Conservation (phyloP, 1,140 invertebrate genomes). For the Pararge aegeria region DNA sequence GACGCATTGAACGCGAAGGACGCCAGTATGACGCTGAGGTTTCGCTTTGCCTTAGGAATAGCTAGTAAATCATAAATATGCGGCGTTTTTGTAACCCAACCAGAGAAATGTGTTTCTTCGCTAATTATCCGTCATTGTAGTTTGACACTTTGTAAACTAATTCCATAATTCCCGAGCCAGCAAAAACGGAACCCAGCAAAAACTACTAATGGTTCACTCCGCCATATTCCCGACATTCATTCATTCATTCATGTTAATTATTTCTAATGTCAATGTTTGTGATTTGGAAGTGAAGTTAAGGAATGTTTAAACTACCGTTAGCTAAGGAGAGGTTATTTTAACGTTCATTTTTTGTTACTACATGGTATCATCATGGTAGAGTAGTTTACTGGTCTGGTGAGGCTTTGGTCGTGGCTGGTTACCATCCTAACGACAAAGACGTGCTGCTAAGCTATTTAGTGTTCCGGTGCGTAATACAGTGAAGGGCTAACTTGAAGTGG, state of each 20-base stretch:
- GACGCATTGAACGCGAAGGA: too few species aligned
- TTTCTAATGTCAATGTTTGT: constrained; percentile 13
- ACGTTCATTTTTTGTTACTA: too few species aligned
- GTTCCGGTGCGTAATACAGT: too few species aligned
- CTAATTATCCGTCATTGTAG: constrained; percentile 53
- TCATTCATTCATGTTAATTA: constrained; percentile 34
- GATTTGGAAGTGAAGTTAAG: not conserved
- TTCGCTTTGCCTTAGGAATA: not conserved
- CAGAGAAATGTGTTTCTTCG: constrained; percentile 46
- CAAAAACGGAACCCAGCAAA: constrained; percentile 32
- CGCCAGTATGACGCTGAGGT: not conserved
- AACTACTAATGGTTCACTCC: constrained; percentile 13
- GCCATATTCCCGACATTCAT: constrained; percentile 15
- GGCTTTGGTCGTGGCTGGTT: too few species aligned
- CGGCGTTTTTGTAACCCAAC: constrained; percentile 38
- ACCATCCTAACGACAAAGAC: too few species aligned
- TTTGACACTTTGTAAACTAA: constrained; percentile 50
- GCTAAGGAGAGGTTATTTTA: too few species aligned
- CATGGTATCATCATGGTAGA: too few species aligned
- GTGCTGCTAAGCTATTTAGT: too few species aligned
- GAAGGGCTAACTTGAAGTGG: too few species aligned
- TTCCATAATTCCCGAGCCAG: constrained; percentile 21
- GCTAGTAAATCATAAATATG: constrained; percentile 48
- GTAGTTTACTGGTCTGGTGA: too few species aligned
- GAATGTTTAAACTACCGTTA: too few species aligned